These are phyloP conservation scores for Drosophila kuntzei DNA, from an alignment of 2,888 invertebrate species.

Conservation along the genomic window DNA sequence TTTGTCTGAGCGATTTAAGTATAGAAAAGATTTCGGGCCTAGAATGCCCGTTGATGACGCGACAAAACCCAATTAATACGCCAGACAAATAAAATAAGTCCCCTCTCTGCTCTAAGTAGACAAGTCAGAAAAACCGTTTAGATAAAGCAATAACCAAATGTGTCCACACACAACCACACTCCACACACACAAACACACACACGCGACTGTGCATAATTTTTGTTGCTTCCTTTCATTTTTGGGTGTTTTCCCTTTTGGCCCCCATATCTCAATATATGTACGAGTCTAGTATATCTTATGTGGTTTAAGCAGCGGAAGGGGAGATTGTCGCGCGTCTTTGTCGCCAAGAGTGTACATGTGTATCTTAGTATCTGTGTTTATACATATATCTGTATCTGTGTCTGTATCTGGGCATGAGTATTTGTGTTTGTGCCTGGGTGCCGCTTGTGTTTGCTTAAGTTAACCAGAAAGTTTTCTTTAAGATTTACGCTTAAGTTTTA, in stretches of 20 bases:
- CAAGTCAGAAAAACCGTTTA: conserved; percentile 63
- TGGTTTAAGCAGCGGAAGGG: conserved; percentile 26
- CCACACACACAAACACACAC: conserved; percentile 29
- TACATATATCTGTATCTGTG: conserved; percentile 22
- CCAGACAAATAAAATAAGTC: conserved; percentile 77
- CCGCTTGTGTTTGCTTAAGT: conserved; percentile 75
- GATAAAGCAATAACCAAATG: conserved; percentile 77
- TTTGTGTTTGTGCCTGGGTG: conserved; percentile 47
- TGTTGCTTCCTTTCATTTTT: conserved; percentile 36
- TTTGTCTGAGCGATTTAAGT: conserved; percentile 74
- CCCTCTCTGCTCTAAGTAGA: neutral
- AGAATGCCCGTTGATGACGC: conserved; percentile 68
- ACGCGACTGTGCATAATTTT: conserved; percentile 69
- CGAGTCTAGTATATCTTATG: conserved; percentile 43
- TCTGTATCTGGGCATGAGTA: conserved; percentile 30
- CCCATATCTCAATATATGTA: conserved; percentile 42
- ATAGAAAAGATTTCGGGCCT: conserved; percentile 55
- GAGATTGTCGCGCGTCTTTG: conserved; percentile 45
- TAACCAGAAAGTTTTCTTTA: conserved; percentile 80
- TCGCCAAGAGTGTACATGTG: conserved; percentile 48
- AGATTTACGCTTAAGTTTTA: conserved; percentile 82
- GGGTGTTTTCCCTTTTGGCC: conserved; percentile 36
- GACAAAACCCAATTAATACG: conserved; percentile 81
- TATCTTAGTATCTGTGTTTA: conserved; percentile 17
- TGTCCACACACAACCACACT: conserved; percentile 50